Evolutionary conservation across 2,113 vertebrate genomes (phyloP).

Genomic region (Tursiops truncatus): DNA sequence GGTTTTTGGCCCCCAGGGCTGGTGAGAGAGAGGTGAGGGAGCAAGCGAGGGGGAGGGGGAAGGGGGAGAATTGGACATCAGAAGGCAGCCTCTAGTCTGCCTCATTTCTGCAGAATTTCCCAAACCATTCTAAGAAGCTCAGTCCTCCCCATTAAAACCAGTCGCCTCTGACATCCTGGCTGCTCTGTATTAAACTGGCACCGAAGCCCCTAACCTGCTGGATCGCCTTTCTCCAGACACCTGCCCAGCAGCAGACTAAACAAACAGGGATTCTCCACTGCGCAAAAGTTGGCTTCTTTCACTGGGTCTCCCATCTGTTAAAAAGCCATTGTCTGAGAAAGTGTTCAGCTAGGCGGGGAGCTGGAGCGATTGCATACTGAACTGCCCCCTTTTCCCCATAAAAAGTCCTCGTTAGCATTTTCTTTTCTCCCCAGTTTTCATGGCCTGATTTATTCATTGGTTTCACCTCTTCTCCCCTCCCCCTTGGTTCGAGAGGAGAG

Average conservation of each 20-base stretch:
- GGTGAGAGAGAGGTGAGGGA: neutral
- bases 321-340: conserved; percentile 92
- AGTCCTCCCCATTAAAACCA: conserved; percentile 68
- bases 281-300: conserved; percentile 88
- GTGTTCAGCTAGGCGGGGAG: conserved; percentile 89
- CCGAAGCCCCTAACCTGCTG: conserved; percentile 84
- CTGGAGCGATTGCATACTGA: conserved; percentile 80
- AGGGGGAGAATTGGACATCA: neutral
- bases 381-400: conserved; percentile 85
- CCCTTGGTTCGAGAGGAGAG: conserved; percentile 88
- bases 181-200: conserved; percentile 74
- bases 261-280: conserved; percentile 90
- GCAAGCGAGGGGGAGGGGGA: neutral
- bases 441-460: conserved; percentile 99
- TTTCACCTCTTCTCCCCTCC: conserved; percentile 92
- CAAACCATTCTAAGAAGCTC: conserved; percentile 56
- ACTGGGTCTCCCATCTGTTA: conserved; percentile 95
- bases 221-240: conserved; percentile 87
- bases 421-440: conserved; percentile 91
- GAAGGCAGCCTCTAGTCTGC: neutral
- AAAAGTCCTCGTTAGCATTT: conserved; percentile 94
- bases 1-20: neutral
- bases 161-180: conserved; percentile 54
- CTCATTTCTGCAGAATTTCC: conserved; percentile 41
- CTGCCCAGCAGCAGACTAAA: conserved; percentile 91